Evolutionary conservation across 2,888 invertebrate genomes (phyloP).

Genomic region (Lydus trimaculatus): DNA sequence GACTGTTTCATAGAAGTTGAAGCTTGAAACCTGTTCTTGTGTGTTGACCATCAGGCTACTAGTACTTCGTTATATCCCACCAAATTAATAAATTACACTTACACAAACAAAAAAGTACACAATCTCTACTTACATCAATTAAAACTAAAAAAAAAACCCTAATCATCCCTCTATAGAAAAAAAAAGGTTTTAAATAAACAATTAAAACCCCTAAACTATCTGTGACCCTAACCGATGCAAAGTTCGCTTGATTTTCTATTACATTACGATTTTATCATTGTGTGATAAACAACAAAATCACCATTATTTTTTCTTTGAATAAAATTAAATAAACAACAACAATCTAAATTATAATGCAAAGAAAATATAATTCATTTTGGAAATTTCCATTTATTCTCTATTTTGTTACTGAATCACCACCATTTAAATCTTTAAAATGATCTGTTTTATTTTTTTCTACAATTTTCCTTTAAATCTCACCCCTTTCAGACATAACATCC

Average conservation of each 20-base stretch:
- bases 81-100: constrained; percentile 55
- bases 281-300: constrained; percentile 8
- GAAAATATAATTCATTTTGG: not conserved
- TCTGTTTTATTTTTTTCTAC: not conserved
- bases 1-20: constrained; percentile 51
- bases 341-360: not conserved
- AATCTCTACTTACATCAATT: not conserved
- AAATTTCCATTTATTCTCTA: not conserved
- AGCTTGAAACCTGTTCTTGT: constrained; percentile 53
- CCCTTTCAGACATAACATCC: constrained; percentile 7
- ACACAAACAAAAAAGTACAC: constrained; percentile 29
- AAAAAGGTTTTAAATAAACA: no score
- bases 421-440: not conserved
- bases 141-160: not conserved
- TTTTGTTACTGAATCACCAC: not conserved
- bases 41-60: constrained; percentile 46
- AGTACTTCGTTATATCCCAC: constrained; percentile 51
- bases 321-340: not conserved
- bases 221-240: constrained; percentile 8
- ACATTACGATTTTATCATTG: constrained; percentile 5
- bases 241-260: constrained; percentile 9
- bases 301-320: not conserved
- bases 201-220: not conserved
- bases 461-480: not conserved
- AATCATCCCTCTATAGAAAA: no score